Evolutionary conservation across 2,888 invertebrate genomes (phyloP).

Genomic region (Stenolophus ochropezus): DNA sequence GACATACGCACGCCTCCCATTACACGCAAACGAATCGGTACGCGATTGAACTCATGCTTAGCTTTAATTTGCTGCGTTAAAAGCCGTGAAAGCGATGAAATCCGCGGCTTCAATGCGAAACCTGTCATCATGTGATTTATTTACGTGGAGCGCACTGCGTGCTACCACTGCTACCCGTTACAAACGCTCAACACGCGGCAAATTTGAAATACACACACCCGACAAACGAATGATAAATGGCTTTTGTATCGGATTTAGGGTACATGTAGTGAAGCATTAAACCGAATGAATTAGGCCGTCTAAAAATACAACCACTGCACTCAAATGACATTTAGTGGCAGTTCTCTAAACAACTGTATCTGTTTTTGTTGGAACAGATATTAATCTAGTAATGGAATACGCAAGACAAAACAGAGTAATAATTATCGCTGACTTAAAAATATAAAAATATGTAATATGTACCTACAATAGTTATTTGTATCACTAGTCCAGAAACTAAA

Average conservation of each 20-base stretch:
- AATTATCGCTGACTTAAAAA: no score
- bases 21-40: background rate
- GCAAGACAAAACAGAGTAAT: no score
- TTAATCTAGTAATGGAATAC: no score
- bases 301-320: background rate
- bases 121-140: conserved; percentile 17
- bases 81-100: conserved; percentile 17
- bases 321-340: background rate
- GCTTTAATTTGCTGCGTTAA: conserved; percentile 30
- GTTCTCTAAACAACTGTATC: no score
- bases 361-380: no score
- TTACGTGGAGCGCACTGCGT: background rate
- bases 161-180: conserved; percentile 3
- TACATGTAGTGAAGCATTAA: background rate
- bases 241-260: background rate
- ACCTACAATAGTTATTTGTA: no score
- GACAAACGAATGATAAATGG: background rate
- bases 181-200: conserved; percentile 24
- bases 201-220: conserved; percentile 1
- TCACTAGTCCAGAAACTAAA: no score
- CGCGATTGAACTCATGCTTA: conserved; percentile 13
- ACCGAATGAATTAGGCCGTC: background rate
- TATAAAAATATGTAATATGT: no score
- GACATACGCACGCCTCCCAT: background rate
- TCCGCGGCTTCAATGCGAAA: background rate